phyloP scores from a whole-genome alignment of 2,113 vertebrate genomes.

The Archocentrus centrarchus region DNA sequence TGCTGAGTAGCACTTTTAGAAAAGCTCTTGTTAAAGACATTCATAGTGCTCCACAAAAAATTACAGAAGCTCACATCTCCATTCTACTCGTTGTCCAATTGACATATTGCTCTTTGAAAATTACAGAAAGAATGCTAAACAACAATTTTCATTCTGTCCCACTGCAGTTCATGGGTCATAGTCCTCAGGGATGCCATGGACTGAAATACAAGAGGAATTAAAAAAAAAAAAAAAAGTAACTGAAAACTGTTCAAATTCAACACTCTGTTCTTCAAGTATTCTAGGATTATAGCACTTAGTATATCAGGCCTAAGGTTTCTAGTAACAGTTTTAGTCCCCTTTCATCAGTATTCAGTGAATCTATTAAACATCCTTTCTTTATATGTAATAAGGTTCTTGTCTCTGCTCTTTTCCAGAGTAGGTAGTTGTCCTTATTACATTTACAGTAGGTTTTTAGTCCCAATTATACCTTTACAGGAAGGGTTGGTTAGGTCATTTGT shows the following conservation, averaged over 20 bases:
- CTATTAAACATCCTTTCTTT: background rate
- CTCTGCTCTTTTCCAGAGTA: background rate
- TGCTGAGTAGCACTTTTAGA: too few species aligned
- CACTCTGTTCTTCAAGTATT: background rate
- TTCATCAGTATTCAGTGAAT: background rate
- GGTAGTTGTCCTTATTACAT: background rate
- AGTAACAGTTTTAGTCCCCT: background rate
- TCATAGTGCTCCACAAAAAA: background rate
- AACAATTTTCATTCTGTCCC: background rate
- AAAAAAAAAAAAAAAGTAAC: too few species aligned
- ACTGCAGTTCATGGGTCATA: background rate
- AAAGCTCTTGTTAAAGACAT: background rate
- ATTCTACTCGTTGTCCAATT: background rate
- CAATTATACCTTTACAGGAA: background rate
- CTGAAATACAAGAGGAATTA: too few species aligned
- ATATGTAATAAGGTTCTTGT: background rate
- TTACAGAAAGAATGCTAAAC: too few species aligned
- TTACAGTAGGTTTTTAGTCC: slow-evolving; percentile 4
- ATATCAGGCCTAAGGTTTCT: background rate
- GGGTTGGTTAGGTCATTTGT: background rate
- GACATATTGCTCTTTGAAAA: background rate
- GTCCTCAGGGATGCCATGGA: background rate
- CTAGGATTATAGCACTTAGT: background rate
- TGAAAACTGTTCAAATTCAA: too few species aligned
- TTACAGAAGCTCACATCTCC: background rate